Conservation (phyloP, 2,113 vertebrate species). For the Actenoides hombroni region DNA sequence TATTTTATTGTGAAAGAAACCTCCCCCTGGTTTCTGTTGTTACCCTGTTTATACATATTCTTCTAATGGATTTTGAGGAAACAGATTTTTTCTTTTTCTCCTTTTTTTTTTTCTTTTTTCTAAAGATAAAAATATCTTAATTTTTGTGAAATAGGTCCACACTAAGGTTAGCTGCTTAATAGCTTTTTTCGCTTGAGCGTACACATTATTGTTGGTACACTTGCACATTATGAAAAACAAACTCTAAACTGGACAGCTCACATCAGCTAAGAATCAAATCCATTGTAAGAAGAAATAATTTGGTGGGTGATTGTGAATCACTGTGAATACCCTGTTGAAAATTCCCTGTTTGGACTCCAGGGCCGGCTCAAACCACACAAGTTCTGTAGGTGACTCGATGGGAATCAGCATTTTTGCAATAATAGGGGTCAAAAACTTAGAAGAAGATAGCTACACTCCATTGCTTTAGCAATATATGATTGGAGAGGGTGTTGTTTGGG, state of each 20-base stretch:
- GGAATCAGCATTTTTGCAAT: neutral
- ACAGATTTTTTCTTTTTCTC: neutral
- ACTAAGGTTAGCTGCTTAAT: neutral
- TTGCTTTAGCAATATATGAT: neutral
- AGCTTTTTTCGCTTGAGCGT: neutral
- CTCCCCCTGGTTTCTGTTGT: neutral
- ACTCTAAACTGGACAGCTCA: neutral
- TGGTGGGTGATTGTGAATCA: neutral
- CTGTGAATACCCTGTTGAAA: neutral
- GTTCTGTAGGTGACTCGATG: neutral
- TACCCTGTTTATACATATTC: neutral
- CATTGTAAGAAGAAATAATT: neutral
- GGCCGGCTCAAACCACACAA: neutral
- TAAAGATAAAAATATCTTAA: neutral
- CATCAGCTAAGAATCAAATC: neutral
- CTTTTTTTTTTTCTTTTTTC: neutral
- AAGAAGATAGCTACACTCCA: neutral
- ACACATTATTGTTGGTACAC: fast-evolving
- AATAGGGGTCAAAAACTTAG: neutral
- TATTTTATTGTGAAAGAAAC: neutral
- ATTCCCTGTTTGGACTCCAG: neutral
- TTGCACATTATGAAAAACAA: neutral
- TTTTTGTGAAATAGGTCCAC: neutral
- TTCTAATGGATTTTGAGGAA: neutral
- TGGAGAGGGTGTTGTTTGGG: neutral